Percentiles rank a stretch among this genome's conserved stretches.
These are phyloP conservation scores for Drosophila ambigua DNA, from an alignment of 1,140 invertebrate species.

Conservation along the genomic window DNA sequence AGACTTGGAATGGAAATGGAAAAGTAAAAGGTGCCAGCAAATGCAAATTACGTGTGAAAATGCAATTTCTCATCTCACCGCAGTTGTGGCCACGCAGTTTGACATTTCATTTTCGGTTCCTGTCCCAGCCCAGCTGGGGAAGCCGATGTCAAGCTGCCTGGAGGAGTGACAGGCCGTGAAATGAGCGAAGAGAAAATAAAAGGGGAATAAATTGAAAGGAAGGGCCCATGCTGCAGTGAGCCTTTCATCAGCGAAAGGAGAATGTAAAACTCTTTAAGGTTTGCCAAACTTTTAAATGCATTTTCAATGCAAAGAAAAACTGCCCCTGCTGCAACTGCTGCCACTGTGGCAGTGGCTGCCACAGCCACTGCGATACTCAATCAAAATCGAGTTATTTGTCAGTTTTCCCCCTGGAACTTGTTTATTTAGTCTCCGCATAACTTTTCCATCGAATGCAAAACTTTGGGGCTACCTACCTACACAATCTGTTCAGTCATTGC, in stretches of 20 bases:
- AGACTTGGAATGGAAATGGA: conserved; percentile 31
- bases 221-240: conserved; percentile 4
- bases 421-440: conserved; percentile 41
- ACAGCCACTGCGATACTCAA: conserved; percentile 14
- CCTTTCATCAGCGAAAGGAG: conserved; percentile 23
- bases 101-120: conserved; percentile 61
- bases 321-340: conserved; percentile 1
- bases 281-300: conserved; percentile 30
- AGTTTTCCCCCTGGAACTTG: conserved; percentile 16
- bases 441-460: conserved; percentile 30
- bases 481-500: conserved; percentile 29
- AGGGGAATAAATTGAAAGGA: conserved; percentile 19
- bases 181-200: conserved; percentile 17
- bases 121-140: conserved; percentile 32
- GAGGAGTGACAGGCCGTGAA: conserved; percentile 49
- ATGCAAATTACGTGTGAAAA: conserved; percentile 56
- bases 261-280: background rate
- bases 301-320: background rate
- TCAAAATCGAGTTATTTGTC: conserved; percentile 47
- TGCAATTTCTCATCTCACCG: conserved; percentile 45
- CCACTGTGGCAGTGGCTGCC: background rate
- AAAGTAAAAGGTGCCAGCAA: conserved; percentile 8
- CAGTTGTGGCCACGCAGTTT: conserved; percentile 39
- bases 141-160: conserved; percentile 21
- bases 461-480: conserved; percentile 4